Conservation (phyloP, 2,113 vertebrate species). For the Atractosteus spatula region DNA sequence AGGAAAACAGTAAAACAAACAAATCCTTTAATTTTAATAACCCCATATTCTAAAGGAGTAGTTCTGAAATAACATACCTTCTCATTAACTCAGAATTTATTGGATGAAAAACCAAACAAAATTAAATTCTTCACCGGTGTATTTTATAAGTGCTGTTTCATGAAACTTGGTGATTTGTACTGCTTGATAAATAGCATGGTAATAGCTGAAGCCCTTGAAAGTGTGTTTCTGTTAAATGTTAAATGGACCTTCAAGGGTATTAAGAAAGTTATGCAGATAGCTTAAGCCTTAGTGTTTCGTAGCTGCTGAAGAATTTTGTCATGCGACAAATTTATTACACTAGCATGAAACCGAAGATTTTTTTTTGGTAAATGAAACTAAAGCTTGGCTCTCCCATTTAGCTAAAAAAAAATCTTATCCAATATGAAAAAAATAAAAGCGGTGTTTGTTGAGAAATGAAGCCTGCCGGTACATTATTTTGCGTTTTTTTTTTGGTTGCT, state of each 20-base stretch:
- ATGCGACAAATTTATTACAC: no score
- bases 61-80: not conserved
- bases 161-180: not conserved
- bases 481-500: no score
- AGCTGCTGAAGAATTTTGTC: no score
- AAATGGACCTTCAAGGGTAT: not conserved
- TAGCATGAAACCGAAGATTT: no score
- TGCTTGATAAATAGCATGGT: not conserved
- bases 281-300: no score
- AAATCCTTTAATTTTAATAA: not conserved
- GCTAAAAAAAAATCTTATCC: no score
- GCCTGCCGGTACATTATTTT: no score
- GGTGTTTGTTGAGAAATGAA: no score
- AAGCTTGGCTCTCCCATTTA: no score
- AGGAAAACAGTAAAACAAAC: not conserved
- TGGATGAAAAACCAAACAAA: not conserved
- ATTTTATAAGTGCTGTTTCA: not conserved
- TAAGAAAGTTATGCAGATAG: not conserved
- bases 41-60: not conserved
- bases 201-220: not conserved
- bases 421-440: no score
- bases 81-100: not conserved
- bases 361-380: no score
- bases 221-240: not conserved
- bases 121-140: not conserved